Evolutionary conservation across 2,797 vertebrate genomes (phyloP).

Genomic region (Distichodus sexfasciatus): DNA sequence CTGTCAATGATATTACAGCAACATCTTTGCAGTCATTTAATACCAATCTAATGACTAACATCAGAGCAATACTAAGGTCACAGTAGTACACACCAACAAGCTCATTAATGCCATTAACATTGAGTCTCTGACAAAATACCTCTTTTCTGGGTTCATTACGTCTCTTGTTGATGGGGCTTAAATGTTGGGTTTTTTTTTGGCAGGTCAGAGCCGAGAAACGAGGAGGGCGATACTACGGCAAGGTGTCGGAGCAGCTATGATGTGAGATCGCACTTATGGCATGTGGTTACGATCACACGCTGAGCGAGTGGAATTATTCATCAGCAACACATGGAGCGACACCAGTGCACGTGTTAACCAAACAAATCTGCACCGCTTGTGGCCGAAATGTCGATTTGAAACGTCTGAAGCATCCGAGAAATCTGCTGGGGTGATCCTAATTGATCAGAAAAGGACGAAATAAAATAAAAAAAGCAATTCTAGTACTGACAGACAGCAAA

Average conservation of each 20-base stretch:
- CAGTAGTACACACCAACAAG: background rate
- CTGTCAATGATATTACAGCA: background rate
- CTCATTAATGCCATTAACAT: constrained; percentile 35
- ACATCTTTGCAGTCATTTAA: constrained; percentile 30
- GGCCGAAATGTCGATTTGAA: constrained; percentile 8
- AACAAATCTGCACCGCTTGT: constrained; percentile 46
- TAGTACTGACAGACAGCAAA: background rate
- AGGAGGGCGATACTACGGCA: constrained; percentile 6
- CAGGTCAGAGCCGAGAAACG: constrained; percentile 17
- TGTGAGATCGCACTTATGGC: constrained; percentile 46
- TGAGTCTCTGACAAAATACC: constrained; percentile 19
- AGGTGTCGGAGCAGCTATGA: constrained; percentile 3
- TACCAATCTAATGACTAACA: constrained; percentile 22
- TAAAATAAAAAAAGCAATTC: background rate
- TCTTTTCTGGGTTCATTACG: background rate
- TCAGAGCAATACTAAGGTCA: constrained; percentile 21
- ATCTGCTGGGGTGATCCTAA: background rate
- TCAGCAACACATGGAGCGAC: constrained; percentile 37
- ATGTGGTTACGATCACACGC: constrained; percentile 33
- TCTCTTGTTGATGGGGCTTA: background rate
- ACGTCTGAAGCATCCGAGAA: background rate
- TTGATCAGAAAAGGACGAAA: background rate
- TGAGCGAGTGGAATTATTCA: constrained; percentile 25
- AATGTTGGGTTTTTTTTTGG: background rate
- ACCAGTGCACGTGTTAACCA: constrained; percentile 36